Base-by-base conservation (phyloP, 2,888 invertebrate species). In the Gasteruption jaculator region DNA sequence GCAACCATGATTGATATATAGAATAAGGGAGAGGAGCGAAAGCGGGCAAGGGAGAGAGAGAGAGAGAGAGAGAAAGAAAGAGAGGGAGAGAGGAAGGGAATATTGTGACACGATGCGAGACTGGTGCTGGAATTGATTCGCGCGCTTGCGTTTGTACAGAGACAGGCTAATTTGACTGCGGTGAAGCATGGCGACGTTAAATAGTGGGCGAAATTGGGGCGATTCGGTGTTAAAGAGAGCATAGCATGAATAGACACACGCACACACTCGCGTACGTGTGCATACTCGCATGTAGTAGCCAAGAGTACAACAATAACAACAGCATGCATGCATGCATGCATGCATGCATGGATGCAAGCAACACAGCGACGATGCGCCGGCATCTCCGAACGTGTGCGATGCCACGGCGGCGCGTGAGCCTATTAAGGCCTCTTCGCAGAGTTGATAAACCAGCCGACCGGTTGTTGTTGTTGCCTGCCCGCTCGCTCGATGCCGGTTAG, bases 131-230 rank as follows among this genome's bases (percentile, higher is more conserved):
- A 38, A 46, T 36, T 43, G 42, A 31, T 38, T 39, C 43, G 46
- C 48, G 45, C 43, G 45, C 42, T 32, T 38, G 38, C 29, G 46
- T 51, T 52, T 48, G 47, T 43, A 48, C 50, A 48, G 49, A 31
- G 48, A n/a, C n/a, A n/a, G 49, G 55, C 53, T 58, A 61, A 61
- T 63, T 58, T 56, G 54, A 45, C 52, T 54, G 59, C 56, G 57
- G 54, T 48, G 53, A 48, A 55, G 56, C 56, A 61, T 54, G 53
- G 54, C 54, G 54, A 56, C 51, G 56, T 57, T 60, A 61, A 63
- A 62, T 55, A 57, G 56, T 60, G 48, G 50, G 44, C 56, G 52
- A 61, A 65, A 60, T 63, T 62, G 57, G 57, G 55, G 55, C 58
- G 59, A 61, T 60, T 58, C 57, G 49, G 49, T 49, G 59, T 57